Conservation (phyloP, 2,797 vertebrate genomes). For the Podarcis siculus region DNA sequence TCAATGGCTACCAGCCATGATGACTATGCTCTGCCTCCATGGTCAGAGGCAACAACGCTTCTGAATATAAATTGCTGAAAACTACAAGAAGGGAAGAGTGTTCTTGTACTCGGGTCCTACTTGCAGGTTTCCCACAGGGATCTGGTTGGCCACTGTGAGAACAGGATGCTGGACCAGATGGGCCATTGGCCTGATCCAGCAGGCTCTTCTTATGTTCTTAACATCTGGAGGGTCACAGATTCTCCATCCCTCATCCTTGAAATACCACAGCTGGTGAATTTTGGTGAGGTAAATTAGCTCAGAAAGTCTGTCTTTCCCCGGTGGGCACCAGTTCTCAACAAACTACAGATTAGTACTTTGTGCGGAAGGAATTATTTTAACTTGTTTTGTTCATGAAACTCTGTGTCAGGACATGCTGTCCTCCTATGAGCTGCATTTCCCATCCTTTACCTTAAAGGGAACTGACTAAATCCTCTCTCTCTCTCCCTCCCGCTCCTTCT, state of each 20-base stretch:
- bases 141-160: too few species aligned
- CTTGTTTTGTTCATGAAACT: not conserved
- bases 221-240: not conserved
- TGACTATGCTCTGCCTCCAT: too few species aligned
- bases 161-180: too few species aligned
- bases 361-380: not conserved
- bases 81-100: too few species aligned
- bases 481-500: too few species aligned
- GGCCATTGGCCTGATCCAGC: too few species aligned
- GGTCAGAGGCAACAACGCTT: too few species aligned
- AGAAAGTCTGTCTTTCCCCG: not conserved
- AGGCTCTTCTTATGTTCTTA: too few species aligned
- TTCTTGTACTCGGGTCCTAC: too few species aligned
- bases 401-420: not conserved
- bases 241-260: not conserved
- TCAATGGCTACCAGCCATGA: too few species aligned
- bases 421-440: not conserved
- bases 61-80: too few species aligned
- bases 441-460: slow-evolving; percentile 13
- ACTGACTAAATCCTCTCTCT: not conserved
- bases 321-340: not conserved
- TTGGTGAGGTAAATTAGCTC: not conserved
- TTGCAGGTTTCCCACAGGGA: too few species aligned
- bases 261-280: not conserved
- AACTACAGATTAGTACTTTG: not conserved